phyloP scores from a whole-genome alignment of 2,113 vertebrate genomes.

The Stomatorhinus ivindoensis region DNA sequence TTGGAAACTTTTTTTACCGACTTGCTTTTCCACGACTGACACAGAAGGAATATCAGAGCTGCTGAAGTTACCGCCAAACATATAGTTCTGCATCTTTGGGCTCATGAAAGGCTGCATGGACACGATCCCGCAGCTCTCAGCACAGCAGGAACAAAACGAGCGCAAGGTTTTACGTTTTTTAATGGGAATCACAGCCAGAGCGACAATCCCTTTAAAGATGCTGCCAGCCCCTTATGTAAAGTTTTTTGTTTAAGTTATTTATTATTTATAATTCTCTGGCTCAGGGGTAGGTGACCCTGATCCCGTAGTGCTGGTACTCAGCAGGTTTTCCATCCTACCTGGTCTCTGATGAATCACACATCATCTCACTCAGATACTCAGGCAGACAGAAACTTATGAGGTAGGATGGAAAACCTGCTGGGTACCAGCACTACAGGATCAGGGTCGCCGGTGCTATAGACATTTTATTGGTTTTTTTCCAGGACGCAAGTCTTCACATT shows the following conservation, averaged over 20 bases:
- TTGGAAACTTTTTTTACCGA: background rate
- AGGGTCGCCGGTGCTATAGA: background rate
- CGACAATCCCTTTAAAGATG: background rate
- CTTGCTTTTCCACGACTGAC: background rate
- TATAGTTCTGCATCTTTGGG: background rate
- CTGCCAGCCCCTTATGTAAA: background rate
- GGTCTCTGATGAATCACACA: no score
- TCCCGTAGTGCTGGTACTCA: background rate
- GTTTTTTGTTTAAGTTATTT: background rate
- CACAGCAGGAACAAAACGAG: background rate
- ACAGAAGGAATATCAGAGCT: background rate
- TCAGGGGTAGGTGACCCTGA: background rate
- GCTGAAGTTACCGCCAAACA: background rate
- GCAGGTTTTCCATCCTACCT: background rate
- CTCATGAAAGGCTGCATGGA: background rate
- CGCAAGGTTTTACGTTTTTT: background rate
- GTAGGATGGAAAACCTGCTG: background rate
- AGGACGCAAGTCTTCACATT: background rate
- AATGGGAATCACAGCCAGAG: background rate
- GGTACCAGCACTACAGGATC: background rate
- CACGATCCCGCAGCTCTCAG: background rate
- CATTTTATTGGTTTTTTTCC: background rate
- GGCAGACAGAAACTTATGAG: background rate
- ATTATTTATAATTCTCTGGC: background rate
- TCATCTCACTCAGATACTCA: no score